These are phyloP conservation scores for Erpobdella octoculata DNA, from an alignment of 2,888 invertebrate species.

Conservation along the genomic window DNA sequence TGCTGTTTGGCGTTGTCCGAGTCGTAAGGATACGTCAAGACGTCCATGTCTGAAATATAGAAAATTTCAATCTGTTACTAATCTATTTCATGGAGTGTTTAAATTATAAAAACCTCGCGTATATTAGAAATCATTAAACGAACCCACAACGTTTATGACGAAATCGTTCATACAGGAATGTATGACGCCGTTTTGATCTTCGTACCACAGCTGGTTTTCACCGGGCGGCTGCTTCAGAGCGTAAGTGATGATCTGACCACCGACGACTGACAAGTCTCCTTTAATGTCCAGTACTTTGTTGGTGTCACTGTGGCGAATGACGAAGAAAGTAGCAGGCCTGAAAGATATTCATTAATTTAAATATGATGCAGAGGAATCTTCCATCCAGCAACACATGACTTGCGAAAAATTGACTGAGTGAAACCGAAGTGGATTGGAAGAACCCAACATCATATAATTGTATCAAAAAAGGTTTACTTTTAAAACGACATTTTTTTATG, in stretches of 20 bases:
- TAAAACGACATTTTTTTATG: no score
- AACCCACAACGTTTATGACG: constrained; percentile 28
- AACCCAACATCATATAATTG: no score
- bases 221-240: constrained; percentile 16
- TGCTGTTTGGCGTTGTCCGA: constrained; percentile 7
- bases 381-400: background rate
- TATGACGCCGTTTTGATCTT: constrained; percentile 31
- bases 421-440: no score
- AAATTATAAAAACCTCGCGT: background rate
- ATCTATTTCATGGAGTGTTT: background rate
- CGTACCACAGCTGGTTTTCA: constrained; percentile 34
- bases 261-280: constrained; percentile 8
- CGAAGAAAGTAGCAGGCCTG: constrained; percentile 32
- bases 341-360: background rate
- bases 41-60: constrained; percentile 10
- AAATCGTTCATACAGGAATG: constrained; percentile 32
- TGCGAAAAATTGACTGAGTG: no score
- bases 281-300: constrained; percentile 27
- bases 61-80: background rate
- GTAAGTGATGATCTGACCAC: constrained; percentile 24
- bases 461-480: no score
- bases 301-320: constrained; percentile 15
- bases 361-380: background rate
- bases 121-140: background rate
- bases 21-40: constrained; percentile 28